These are phyloP conservation scores for Nemapogon koenigi DNA, from an alignment of 2,888 invertebrate genomes.

Conservation along the genomic window DNA sequence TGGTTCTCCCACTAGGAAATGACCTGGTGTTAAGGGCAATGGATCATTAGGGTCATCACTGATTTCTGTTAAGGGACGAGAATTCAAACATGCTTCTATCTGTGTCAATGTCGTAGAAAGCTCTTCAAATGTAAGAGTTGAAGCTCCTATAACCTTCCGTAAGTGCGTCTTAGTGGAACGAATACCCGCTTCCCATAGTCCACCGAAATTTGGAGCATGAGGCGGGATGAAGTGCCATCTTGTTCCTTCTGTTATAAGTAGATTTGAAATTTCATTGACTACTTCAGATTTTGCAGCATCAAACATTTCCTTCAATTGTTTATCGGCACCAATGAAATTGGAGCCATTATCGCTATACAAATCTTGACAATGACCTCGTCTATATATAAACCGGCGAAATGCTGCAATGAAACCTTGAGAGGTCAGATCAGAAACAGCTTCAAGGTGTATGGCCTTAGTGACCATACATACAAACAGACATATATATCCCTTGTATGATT, in stretches of 20 bases:
- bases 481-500: slow-evolving; percentile 10
- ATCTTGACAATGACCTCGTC: slow-evolving; percentile 14
- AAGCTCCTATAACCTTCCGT: slow-evolving; percentile 12
- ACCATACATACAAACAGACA: slow-evolving; percentile 19
- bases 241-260: slow-evolving; percentile 13
- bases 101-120: slow-evolving; percentile 16
- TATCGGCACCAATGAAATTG: slow-evolving; percentile 18
- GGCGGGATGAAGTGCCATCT: slow-evolving; percentile 21
- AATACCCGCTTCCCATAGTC: slow-evolving; percentile 19
- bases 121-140: slow-evolving; percentile 17
- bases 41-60: slow-evolving; percentile 17
- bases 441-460: slow-evolving; percentile 22
- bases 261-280: slow-evolving; percentile 7
- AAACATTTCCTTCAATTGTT: slow-evolving; percentile 7
- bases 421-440: slow-evolving; percentile 22
- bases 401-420: slow-evolving; percentile 21
- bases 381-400: slow-evolving; percentile 17
- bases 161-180: slow-evolving; percentile 19
- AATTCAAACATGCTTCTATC: slow-evolving; percentile 18
- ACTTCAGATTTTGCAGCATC: background rate
- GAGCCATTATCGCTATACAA: slow-evolving; percentile 18
- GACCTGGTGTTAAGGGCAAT: slow-evolving; percentile 17
- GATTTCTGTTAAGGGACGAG: slow-evolving; percentile 13
- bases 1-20: slow-evolving; percentile 19
- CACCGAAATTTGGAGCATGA: slow-evolving; percentile 17